Evolutionary conservation across 2,888 invertebrate genomes (phyloP), one percentile per base, ranked within the genome.

Genomic region (Zonitis immaculata): DNA sequence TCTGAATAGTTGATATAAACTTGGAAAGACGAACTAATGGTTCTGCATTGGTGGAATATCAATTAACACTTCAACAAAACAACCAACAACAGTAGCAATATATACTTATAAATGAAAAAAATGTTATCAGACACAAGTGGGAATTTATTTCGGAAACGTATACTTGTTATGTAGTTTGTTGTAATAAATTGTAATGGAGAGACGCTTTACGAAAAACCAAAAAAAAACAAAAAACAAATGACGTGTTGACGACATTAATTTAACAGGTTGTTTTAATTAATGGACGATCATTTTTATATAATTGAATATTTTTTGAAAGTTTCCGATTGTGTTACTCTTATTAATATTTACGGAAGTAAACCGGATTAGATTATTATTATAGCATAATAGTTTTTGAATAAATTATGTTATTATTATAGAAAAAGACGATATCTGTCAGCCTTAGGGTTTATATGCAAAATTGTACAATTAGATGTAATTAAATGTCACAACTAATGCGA

Each of bases 21-120:
- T 28, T 47, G 42, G 35, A 22, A 51, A 54, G 48, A 47, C 49
- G 54, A 28, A 26, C 58, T 56, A 55, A 60, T 53, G 58, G 49
- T 49, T 47, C 56, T 55, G 52, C 60, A 56, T 58, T 51, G 52
- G 53, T 51, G 55, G 55, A 57, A 55, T 58, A 54, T 53, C 60
- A 60, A 60, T 60, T 58, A 58, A 58, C 60, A 57, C 60, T 46
- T 58, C 52, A 32, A 27, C 28, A 28, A 35, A 32, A 44, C 11
- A 35, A 35, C 14, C 12, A 3, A 22, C 11, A 27, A 44, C 30
- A 12, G 25, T 32, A 32, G 50, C 32, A 48, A 48, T n/a, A n/a
- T n/a, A n/a, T n/a, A n/a, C n/a, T n/a, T n/a, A n/a, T n/a, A 18
- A 3, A 12, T 18, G 12, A 22, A 18, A 43, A 16, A 42, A 42